phyloP scores from a whole-genome alignment of 2,888 invertebrate species.

The Sarcophaga caerulescens region DNA sequence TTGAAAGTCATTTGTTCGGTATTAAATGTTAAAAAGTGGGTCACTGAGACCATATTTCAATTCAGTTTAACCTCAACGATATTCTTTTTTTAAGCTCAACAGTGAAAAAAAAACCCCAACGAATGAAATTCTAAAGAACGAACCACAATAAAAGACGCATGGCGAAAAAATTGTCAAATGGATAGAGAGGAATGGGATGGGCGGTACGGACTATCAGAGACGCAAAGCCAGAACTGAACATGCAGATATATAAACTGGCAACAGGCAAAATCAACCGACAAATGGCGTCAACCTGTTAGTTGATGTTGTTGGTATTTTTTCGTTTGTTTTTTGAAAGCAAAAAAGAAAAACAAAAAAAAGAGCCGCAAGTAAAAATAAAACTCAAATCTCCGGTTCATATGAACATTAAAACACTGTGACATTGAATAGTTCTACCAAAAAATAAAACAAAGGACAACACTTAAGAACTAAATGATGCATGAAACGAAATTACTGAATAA shows the following conservation, averaged over 20 bases:
- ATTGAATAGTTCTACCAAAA: neutral
- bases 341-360: constrained; percentile 4
- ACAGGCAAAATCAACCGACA: constrained; percentile 55
- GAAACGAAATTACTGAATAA: neutral
- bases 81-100: constrained; percentile 52
- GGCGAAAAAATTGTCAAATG: constrained; percentile 43
- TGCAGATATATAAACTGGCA: constrained; percentile 49
- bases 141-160: constrained; percentile 41
- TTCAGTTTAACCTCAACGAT: constrained; percentile 69
- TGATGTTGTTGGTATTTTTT: constrained; percentile 32
- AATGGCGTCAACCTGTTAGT: constrained; percentile 63
- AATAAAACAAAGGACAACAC: neutral
- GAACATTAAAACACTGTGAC: neutral
- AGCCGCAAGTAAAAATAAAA: constrained; percentile 39
- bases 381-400: constrained; percentile 51
- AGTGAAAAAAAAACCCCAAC: constrained; percentile 28
- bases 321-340: neutral
- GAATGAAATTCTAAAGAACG: constrained; percentile 49
- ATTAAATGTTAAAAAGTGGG: constrained; percentile 66
- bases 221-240: neutral
- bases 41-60: constrained; percentile 68
- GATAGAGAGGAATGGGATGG: constrained; percentile 29
- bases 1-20: constrained; percentile 61
- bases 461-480: neutral
- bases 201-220: neutral